Percentiles rank a stretch among this genome's conserved stretches.
phyloP scores from a whole-genome alignment of 2,797 vertebrate species.

The Ambastaia sidthimunki region DNA sequence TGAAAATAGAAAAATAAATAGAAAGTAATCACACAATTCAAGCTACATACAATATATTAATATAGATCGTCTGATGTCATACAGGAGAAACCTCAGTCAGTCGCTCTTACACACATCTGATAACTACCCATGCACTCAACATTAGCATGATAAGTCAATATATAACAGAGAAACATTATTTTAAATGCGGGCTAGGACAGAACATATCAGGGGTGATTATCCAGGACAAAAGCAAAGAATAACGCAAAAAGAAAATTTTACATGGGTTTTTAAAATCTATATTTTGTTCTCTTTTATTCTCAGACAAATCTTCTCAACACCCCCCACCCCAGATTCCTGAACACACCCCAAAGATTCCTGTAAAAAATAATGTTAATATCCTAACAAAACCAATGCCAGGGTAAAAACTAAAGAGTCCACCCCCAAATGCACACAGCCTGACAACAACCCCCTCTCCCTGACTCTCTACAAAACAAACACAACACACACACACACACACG shows the following conservation, averaged over 20 bases:
- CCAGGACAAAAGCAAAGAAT: conserved; percentile 38
- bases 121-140: conserved; percentile 76
- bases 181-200: conserved; percentile 69
- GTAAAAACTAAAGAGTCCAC: conserved; percentile 64
- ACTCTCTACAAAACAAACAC: conserved; percentile 66
- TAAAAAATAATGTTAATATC: conserved; percentile 69
- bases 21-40: conserved; percentile 84
- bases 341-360: conserved; percentile 64
- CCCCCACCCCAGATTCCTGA: conserved; percentile 40
- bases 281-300: conserved; percentile 33
- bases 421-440: conserved; percentile 66
- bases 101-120: conserved; percentile 63
- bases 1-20: conserved; percentile 82
- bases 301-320: conserved; percentile 15
- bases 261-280: conserved; percentile 56
- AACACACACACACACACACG: conserved; percentile 56
- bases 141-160: conserved; percentile 76
- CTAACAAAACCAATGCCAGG: conserved; percentile 66
- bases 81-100: conserved; percentile 73
- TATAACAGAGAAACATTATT: conserved; percentile 75
- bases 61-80: conserved; percentile 87
- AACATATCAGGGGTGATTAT: conserved; percentile 62
- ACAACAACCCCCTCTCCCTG: conserved; percentile 65
- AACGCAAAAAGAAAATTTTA: conserved; percentile 47
- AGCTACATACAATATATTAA: conserved; percentile 92